phyloP scores from a whole-genome alignment of 2,888 invertebrate genomes.

The Heteromyza rotundicornis region DNA sequence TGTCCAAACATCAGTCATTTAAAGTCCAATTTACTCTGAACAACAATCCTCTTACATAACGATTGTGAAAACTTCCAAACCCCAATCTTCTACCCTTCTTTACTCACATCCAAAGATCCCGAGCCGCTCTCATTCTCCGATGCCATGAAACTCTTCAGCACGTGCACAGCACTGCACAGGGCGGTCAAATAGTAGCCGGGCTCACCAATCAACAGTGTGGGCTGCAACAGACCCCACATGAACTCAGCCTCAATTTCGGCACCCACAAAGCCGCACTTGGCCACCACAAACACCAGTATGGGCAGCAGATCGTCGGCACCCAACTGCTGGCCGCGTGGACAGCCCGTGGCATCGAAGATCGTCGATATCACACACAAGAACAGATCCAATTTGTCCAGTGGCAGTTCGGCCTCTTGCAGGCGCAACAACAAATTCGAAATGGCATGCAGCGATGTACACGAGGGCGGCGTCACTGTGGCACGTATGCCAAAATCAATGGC shows the following conservation, averaged over 20 bases:
- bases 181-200: slow-evolving; percentile 95
- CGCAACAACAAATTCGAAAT: slow-evolving; percentile 81
- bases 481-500: slow-evolving; percentile 61
- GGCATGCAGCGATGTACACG: slow-evolving; percentile 74
- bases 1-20: too few species aligned
- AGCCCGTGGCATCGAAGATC: slow-evolving; percentile 76
- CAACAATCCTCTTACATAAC: too few species aligned
- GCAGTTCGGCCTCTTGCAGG: slow-evolving; percentile 90
- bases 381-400: slow-evolving; percentile 90
- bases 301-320: slow-evolving; percentile 92
- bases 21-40: too few species aligned
- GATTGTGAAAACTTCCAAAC: too few species aligned
- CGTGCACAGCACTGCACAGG: slow-evolving; percentile 84
- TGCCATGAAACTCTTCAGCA: slow-evolving; percentile 62
- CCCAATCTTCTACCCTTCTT: too few species aligned
- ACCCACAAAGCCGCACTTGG: slow-evolving; percentile 86
- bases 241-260: slow-evolving; percentile 96
- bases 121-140: slow-evolving; percentile 60
- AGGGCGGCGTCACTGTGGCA: slow-evolving; percentile 77
- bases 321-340: slow-evolving; percentile 63
- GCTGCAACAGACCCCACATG: slow-evolving; percentile 94
- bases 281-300: slow-evolving; percentile 88
- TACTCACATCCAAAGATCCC: slow-evolving; percentile 61
- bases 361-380: slow-evolving; percentile 87
- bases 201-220: slow-evolving; percentile 88